A percentile compares a stretch with the other conserved stretches of the same genome.
phyloP scores from a whole-genome alignment of 2,113 vertebrate genomes.

The Benitochromis conjunctus region DNA sequence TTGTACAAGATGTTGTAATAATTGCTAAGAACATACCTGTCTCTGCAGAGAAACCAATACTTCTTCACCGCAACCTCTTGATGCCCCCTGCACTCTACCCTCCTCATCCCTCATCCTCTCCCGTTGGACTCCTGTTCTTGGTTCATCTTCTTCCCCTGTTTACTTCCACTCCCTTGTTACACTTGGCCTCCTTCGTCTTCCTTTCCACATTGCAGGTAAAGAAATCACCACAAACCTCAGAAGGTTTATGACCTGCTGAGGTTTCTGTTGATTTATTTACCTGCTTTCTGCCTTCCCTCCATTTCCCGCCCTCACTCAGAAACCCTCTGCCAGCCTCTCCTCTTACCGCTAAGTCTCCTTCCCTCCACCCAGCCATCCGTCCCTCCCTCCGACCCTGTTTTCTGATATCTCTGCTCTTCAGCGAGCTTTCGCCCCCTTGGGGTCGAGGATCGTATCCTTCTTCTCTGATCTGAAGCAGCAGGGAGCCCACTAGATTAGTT shows the following conservation, averaged over 20 bases:
- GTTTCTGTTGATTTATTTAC: neutral
- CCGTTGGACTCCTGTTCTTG: neutral
- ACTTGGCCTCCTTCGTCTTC: neutral
- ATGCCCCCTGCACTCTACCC: neutral
- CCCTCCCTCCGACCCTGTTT: neutral
- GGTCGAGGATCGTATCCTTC: conserved; percentile 13
- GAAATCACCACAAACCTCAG: neutral
- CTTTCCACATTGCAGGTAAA: neutral
- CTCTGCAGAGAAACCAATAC: neutral
- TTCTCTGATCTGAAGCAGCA: conserved; percentile 43
- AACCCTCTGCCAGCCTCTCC: neutral
- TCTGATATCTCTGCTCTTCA: conserved; percentile 27
- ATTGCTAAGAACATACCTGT: neutral
- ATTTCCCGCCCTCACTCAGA: neutral
- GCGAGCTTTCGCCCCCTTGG: neutral
- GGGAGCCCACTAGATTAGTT: conserved; percentile 37
- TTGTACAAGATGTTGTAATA: neutral
- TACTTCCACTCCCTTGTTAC: neutral
- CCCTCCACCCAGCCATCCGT: neutral
- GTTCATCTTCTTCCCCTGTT: neutral
- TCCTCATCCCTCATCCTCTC: neutral
- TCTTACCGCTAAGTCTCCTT: neutral
- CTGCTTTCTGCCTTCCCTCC: neutral
- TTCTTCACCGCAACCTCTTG: neutral
- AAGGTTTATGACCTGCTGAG: neutral